phyloP scores from a whole-genome alignment of 2,113 vertebrate species.

The Urocynchramus pylzowi region DNA sequence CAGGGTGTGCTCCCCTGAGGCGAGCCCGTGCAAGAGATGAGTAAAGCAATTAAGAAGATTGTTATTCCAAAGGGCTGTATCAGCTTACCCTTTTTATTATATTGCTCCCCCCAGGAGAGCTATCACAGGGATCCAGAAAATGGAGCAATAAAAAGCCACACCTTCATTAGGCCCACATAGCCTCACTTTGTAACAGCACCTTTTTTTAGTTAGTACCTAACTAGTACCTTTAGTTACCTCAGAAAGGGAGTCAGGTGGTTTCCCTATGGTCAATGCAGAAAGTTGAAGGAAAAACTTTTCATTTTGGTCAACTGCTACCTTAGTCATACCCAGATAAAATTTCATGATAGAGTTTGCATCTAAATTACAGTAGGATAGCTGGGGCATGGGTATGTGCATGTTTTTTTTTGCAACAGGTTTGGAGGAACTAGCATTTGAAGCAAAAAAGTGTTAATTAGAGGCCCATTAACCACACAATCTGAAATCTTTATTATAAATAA shows the following conservation, averaged over 20 bases:
- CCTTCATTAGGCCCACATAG: neutral
- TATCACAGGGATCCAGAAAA: neutral
- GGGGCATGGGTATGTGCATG: accelerated
- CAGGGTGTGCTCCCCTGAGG: conserved; percentile 12
- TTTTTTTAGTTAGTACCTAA: neutral
- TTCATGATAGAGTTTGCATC: neutral
- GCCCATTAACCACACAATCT: neutral
- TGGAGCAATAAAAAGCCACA: neutral
- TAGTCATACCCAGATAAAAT: neutral
- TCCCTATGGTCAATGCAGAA: neutral
- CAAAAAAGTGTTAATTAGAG: neutral
- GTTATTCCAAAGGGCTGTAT: neutral
- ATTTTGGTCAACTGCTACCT: neutral
- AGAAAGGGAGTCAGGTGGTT: neutral
- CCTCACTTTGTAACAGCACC: neutral
- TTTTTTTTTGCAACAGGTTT: neutral
- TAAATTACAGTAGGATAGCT: neutral
- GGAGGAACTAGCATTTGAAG: neutral
- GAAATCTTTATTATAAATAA: neutral
- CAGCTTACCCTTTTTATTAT: conserved; percentile 38
- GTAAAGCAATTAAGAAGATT: neutral
- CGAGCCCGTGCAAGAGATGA: neutral
- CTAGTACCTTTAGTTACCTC: neutral
- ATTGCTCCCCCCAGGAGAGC: neutral
- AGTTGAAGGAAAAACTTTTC: neutral